Conservation (phyloP, 2,113 vertebrate species). For the Psettodes erumei region DNA sequence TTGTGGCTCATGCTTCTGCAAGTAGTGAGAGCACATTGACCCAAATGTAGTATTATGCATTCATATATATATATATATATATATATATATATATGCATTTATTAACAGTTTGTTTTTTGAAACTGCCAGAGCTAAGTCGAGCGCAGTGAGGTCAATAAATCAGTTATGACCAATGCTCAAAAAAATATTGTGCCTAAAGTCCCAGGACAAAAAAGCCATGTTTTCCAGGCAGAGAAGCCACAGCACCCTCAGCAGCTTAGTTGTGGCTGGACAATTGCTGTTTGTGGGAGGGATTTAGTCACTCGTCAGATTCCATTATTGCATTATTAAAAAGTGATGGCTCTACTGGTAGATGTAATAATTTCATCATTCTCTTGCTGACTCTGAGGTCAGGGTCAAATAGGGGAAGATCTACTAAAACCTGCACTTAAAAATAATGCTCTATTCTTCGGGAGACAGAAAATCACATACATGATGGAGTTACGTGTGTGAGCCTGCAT, state of each 20-base stretch:
- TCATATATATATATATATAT: no score
- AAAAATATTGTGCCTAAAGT: not conserved
- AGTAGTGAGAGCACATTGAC: no score
- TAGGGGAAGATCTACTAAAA: not conserved
- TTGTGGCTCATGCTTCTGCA: no score
- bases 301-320: not conserved
- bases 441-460: not conserved
- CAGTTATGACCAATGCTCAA: no score
- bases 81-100: no score
- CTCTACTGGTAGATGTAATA: not conserved
- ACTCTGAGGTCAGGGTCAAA: not conserved
- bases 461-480: not conserved
- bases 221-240: not conserved
- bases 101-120: no score
- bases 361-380: not conserved
- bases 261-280: not conserved
- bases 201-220: not conserved
- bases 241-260: not conserved
- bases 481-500: no score
- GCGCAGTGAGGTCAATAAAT: no score
- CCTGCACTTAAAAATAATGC: not conserved
- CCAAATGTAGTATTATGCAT: no score
- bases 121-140: no score
- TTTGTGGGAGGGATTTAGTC: not conserved
- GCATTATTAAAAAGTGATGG: not conserved